A percentile compares a stretch with the other conserved stretches of the same genome.
Conservation (phyloP, 37 sponge, comb jelly and placozoan species). For the Bolinopsis microptera region DNA sequence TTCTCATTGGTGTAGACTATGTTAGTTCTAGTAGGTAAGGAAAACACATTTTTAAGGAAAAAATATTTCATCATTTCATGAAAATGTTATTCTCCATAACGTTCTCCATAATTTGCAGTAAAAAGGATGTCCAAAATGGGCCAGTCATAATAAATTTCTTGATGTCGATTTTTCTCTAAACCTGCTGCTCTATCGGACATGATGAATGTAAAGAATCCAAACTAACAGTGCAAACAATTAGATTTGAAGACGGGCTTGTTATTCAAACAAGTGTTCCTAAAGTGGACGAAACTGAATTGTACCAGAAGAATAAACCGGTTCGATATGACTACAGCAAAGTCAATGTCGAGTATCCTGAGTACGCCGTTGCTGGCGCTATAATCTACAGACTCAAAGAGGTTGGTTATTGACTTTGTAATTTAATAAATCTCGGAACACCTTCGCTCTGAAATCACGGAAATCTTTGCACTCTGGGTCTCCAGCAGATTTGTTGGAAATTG, state of each 20-base stretch:
- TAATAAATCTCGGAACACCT: neutral
- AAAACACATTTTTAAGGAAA: too few relatives aligned
- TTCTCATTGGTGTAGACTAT: too few relatives aligned
- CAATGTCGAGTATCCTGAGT: slow-evolving; percentile 64
- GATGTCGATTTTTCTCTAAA: too few relatives aligned
- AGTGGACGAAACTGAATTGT: slow-evolving; percentile 42
- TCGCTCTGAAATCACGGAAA: neutral
- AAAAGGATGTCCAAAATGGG: too few relatives aligned
- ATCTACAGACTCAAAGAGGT: slow-evolving; percentile 53
- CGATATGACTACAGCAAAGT: slow-evolving; percentile 55
- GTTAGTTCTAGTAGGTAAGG: too few relatives aligned
- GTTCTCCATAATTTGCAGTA: too few relatives aligned
- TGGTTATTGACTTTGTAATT: neutral
- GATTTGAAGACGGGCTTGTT: slow-evolving; percentile 53
- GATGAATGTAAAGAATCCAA: neutral
- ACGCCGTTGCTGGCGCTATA: slow-evolving; percentile 51
- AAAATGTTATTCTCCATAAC: too few relatives aligned
- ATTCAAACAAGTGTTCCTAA: neutral
- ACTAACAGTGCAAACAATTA: neutral
- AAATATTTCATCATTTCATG: too few relatives aligned
- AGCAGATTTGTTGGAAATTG: too few relatives aligned
- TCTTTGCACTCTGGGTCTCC: too few relatives aligned
- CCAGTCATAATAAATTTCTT: too few relatives aligned
- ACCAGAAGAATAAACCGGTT: slow-evolving; percentile 26
- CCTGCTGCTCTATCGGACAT: neutral